Evolutionary conservation across 2,888 invertebrate genomes (phyloP).

Genomic region (Heliconius aoede): DNA sequence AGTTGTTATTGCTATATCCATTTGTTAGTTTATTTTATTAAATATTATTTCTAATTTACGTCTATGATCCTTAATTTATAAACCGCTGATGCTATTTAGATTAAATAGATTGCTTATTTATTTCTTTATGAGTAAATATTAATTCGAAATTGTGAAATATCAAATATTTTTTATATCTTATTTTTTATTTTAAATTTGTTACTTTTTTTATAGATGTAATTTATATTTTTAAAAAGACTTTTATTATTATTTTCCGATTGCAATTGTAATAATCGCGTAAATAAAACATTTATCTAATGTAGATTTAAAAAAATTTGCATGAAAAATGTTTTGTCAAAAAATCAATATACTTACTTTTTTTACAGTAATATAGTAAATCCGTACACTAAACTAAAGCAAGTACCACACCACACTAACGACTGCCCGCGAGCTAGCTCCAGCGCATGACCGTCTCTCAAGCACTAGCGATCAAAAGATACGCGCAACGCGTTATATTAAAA

Average conservation of each 20-base stretch:
- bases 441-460: slow-evolving; percentile 36
- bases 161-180: no score
- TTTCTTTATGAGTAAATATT: no score
- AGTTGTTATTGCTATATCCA: neutral
- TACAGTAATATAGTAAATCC: slow-evolving; percentile 19
- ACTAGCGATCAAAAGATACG: slow-evolving; percentile 30
- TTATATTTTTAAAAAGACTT: no score
- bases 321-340: neutral
- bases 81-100: neutral
- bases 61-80: neutral
- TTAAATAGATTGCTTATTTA: no score
- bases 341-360: slow-evolving; percentile 34
- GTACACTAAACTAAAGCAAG: slow-evolving; percentile 28
- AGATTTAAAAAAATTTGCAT: neutral
- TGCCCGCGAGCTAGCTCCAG: slow-evolving; percentile 26
- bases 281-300: neutral
- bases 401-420: slow-evolving; percentile 33
- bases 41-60: neutral
- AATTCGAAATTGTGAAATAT: no score
- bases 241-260: no score
- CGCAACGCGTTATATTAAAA: slow-evolving; percentile 42
- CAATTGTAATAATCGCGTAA: neutral
- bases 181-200: no score
- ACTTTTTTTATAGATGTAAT: no score
- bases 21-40: slow-evolving; percentile 1